Percentiles rank a stretch among this genome's conserved stretches.
Conservation (phyloP, 2,797 vertebrate species). For the Alosa sapidissima region DNA sequence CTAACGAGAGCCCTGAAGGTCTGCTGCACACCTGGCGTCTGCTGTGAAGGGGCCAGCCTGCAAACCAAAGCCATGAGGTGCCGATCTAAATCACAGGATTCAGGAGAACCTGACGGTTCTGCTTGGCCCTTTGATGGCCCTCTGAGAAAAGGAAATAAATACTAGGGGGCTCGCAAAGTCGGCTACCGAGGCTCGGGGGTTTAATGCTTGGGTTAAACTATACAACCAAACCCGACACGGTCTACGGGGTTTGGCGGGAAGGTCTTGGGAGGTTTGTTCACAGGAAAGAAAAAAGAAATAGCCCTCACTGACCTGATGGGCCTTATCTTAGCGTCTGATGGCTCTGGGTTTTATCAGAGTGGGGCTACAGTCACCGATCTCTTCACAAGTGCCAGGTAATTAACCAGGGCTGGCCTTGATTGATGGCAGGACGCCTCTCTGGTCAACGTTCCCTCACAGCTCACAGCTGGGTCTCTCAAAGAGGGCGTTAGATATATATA, state of each 20-base stretch:
- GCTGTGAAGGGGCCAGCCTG: neutral
- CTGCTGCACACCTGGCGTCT: constrained; percentile 1
- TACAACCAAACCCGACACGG: neutral
- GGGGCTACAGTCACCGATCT: constrained; percentile 33
- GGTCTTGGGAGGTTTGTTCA: constrained; percentile 31
- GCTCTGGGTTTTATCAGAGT: constrained; percentile 38
- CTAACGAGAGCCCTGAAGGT: constrained; percentile 13
- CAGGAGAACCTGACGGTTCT: neutral
- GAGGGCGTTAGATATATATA: neutral
- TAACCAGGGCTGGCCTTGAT: constrained; percentile 40
- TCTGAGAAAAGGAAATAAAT: neutral
- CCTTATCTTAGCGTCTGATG: constrained; percentile 26
- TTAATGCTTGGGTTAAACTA: neutral
- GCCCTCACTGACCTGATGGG: constrained; percentile 23
- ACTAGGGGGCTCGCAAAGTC: neutral
- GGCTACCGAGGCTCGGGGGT: neutral
- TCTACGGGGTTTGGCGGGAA: constrained; percentile 8
- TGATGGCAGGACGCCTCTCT: constrained; percentile 32
- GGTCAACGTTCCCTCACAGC: constrained; percentile 27
- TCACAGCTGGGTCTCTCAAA: neutral
- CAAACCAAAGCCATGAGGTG: neutral
- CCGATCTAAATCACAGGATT: neutral
- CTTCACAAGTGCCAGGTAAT: constrained; percentile 41
- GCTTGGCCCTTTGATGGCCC: neutral
- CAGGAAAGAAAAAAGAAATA: constrained; percentile 37